Percentiles rank a stretch among this genome's conserved stretches.
phyloP scores from a whole-genome alignment of 2,797 vertebrate species.

The Cossypha dichroa region DNA sequence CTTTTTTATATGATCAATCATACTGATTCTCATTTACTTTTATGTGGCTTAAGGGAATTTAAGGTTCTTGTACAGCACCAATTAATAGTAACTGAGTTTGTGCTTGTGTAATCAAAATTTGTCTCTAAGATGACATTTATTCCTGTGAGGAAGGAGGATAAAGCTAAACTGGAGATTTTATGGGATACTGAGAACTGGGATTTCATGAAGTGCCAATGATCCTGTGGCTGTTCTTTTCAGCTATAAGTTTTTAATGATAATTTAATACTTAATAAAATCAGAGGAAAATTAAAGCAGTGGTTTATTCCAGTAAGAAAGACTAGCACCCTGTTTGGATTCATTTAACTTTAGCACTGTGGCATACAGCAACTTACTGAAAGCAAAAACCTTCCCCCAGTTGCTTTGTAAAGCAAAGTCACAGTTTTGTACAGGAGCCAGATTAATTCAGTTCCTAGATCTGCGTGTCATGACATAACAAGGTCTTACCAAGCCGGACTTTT shows the following conservation, averaged over 20 bases:
- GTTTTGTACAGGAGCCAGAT: neutral
- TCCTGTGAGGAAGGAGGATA: neutral
- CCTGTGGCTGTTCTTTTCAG: neutral
- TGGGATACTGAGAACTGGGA: neutral
- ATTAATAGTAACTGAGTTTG: neutral
- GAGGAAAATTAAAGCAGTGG: neutral
- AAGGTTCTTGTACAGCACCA: neutral
- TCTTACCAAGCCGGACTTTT: neutral
- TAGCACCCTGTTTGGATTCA: neutral
- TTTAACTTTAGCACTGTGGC: neutral
- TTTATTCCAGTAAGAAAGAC: neutral
- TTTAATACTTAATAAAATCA: neutral
- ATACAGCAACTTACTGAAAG: neutral
- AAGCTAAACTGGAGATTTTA: neutral
- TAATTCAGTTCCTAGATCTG: neutral
- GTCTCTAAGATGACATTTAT: neutral
- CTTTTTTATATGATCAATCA: neutral
- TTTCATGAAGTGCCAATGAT: neutral
- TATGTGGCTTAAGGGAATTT: neutral
- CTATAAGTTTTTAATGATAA: neutral
- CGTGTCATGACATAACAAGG: neutral
- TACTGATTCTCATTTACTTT: neutral
- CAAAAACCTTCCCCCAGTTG: neutral
- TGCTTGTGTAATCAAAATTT: constrained; percentile 2
- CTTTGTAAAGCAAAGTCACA: neutral